These are phyloP conservation scores for Calcarius ornatus DNA, from an alignment of 2,113 vertebrate genomes.

Conservation along the genomic window DNA sequence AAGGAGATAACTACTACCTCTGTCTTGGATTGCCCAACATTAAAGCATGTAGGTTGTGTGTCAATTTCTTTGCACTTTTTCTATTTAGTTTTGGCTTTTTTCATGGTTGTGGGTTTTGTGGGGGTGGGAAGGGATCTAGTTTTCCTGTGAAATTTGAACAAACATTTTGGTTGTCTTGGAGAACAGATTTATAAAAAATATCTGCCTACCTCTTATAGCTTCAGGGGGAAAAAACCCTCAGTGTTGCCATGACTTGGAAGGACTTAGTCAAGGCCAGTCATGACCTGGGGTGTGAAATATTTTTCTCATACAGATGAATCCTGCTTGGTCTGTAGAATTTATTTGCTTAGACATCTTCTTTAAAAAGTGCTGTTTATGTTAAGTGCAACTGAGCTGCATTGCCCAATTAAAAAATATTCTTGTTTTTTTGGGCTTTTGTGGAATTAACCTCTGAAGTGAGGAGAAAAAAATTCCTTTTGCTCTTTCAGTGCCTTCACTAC, in stretches of 20 bases:
- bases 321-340: neutral
- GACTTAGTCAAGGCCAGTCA: neutral
- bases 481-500: neutral
- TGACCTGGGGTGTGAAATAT: neutral
- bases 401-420: neutral
- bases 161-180: conserved; percentile 1
- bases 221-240: neutral
- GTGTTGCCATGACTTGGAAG: neutral
- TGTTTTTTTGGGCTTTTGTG: neutral
- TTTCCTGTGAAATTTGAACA: neutral
- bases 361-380: neutral
- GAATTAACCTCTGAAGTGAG: neutral
- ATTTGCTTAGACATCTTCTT: neutral
- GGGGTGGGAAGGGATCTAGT: neutral
- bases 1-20: neutral
- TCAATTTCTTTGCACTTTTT: neutral
- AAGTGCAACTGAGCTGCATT: neutral
- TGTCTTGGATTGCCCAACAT: neutral
- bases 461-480: neutral
- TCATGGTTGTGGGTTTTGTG: neutral
- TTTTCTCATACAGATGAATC: neutral
- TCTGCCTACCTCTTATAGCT: neutral
- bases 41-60: neutral
- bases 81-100: neutral
- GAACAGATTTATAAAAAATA: neutral